Evolutionary conservation across 1,140 invertebrate species (phyloP).

Genomic region (Contarinia nasturtii): DNA sequence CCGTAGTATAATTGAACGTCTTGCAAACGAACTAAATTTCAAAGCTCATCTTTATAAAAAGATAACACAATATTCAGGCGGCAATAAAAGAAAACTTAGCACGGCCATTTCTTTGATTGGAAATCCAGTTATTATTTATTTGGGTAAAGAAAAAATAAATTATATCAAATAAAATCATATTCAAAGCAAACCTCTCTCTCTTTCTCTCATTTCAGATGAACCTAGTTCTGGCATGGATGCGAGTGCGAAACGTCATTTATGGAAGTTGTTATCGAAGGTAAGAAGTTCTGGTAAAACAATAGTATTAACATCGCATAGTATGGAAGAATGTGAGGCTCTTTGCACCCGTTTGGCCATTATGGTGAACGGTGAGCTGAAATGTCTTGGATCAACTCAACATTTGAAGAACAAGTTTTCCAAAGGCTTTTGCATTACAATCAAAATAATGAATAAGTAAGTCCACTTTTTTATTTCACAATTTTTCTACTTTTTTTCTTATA

Average conservation of each 20-base stretch:
- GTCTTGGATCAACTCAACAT: slow-evolving; percentile 41
- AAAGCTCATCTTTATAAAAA: slow-evolving; percentile 30
- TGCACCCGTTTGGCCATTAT: slow-evolving; percentile 65
- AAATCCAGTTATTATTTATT: slow-evolving; percentile 61
- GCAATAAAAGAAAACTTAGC: slow-evolving; percentile 82
- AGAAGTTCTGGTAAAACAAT: slow-evolving; percentile 23
- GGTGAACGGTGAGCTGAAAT: slow-evolving; percentile 55
- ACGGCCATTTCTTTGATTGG: slow-evolving; percentile 76
- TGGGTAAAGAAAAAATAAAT: slow-evolving; percentile 59
- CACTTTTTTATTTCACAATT: too few species aligned
- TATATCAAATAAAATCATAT: too few species aligned
- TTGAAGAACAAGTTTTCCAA: slow-evolving; percentile 38
- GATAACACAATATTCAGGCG: slow-evolving; percentile 52
- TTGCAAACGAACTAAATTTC: slow-evolving; percentile 24
- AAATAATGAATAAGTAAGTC: not conserved
- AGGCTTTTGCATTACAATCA: slow-evolving; percentile 9
- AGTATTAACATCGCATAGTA: slow-evolving; percentile 53
- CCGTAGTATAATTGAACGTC: slow-evolving; percentile 23
- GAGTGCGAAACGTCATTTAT: slow-evolving; percentile 53
- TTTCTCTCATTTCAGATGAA: slow-evolving; percentile 44
- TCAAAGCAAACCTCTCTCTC: slow-evolving; percentile 33
- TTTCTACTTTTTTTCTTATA: too few species aligned
- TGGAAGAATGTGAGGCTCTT: slow-evolving; percentile 67
- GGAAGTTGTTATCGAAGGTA: slow-evolving; percentile 33
- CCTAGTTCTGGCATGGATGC: slow-evolving; percentile 63